These are phyloP conservation scores for Danaus melanippus DNA, from an alignment of 1,140 invertebrate genomes.

Conservation along the genomic window DNA sequence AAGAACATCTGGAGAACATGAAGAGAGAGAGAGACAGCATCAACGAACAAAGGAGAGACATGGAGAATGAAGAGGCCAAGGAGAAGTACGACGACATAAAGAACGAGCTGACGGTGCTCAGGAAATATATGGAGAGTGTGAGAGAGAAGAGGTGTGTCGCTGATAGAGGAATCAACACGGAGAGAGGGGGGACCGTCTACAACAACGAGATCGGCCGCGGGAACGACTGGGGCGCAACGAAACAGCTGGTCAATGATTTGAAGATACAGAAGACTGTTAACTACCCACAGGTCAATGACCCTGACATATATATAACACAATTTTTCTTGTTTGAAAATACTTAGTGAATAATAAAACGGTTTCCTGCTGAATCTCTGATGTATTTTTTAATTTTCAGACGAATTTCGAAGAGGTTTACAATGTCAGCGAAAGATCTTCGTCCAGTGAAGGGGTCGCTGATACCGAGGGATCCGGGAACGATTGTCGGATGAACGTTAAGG, in stretches of 20 bases:
- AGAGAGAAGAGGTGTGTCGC: slow-evolving; percentile 31
- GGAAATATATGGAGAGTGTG: slow-evolving; percentile 33
- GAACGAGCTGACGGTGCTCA: slow-evolving; percentile 37
- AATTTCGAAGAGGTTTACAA: no score
- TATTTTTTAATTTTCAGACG: no score
- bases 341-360: no score
- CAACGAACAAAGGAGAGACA: slow-evolving; percentile 32
- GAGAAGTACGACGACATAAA: slow-evolving; percentile 36
- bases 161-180: slow-evolving; percentile 35
- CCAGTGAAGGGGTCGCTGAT: no score
- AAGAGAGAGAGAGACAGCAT: slow-evolving; percentile 48
- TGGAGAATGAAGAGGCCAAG: slow-evolving; percentile 34
- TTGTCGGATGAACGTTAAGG: no score
- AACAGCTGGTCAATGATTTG: slow-evolving; percentile 51
- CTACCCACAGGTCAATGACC: slow-evolving; percentile 14
- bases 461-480: no score
- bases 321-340: no score
- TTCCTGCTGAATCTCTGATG: no score
- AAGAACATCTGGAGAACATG: slow-evolving; percentile 37
- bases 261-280: slow-evolving; percentile 61
- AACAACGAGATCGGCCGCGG: slow-evolving; percentile 35
- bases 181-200: slow-evolving; percentile 24
- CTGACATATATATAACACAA: no score
- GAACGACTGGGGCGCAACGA: slow-evolving; percentile 22
- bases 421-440: no score